Conservation (phyloP, 2,888 invertebrate genomes). For the Lamproptera curius region DNA sequence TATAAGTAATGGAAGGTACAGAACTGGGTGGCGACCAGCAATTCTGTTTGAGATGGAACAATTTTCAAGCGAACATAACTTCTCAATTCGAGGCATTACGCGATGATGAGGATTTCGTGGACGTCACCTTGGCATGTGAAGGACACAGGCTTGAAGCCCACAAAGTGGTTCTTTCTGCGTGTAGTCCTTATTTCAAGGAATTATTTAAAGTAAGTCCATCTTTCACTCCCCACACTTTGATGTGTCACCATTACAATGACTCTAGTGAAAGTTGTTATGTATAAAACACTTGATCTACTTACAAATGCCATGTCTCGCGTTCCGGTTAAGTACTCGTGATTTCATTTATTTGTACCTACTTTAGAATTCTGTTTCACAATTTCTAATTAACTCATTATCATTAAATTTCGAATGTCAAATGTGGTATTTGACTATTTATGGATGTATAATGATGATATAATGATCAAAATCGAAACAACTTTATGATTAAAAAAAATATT, state of each 20-base stretch:
- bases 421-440: too few species aligned
- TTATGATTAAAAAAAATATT: too few species aligned
- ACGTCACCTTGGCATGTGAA: slow-evolving; percentile 92
- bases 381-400: slow-evolving; percentile 74
- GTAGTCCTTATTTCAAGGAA: slow-evolving; percentile 93
- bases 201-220: slow-evolving; percentile 86
- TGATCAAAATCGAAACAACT: too few species aligned
- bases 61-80: slow-evolving; percentile 92
- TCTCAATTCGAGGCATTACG: slow-evolving; percentile 91
- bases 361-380: slow-evolving; percentile 75
- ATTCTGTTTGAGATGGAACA: slow-evolving; percentile 94
- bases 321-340: slow-evolving; percentile 78
- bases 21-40: slow-evolving; percentile 86
- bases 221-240: slow-evolving; percentile 77
- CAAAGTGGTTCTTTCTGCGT: slow-evolving; percentile 91
- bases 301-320: slow-evolving; percentile 78
- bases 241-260: slow-evolving; percentile 79
- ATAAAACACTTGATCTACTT: slow-evolving; percentile 79
- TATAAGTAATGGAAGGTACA: slow-evolving; percentile 80
- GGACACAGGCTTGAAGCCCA: slow-evolving; percentile 90
- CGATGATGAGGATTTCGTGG: slow-evolving; percentile 92
- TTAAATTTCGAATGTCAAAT: slow-evolving; percentile 31
- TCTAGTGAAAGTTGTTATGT: slow-evolving; percentile 79
- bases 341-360: slow-evolving; percentile 76
- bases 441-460: too few species aligned